Base-by-base conservation (phyloP, 2,888 invertebrate genomes). In the Harmothoe impar region DNA sequence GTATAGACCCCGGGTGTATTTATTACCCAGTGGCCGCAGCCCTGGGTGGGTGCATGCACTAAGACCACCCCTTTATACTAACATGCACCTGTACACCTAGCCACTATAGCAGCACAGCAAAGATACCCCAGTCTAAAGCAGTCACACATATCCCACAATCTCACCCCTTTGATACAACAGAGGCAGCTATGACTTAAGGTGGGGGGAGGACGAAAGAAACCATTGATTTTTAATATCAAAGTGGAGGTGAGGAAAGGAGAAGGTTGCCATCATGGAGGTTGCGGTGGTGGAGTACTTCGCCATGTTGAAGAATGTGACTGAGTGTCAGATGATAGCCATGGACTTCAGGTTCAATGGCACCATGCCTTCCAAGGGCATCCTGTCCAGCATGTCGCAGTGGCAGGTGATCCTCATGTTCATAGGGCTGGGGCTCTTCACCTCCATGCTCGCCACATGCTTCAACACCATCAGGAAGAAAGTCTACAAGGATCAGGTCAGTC, bases 351-450 rank as follows among this genome's bases (percentile, higher is more conserved):
- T 33, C 12, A 52, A 77, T 62, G 81, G 1, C 29, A 88, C 35
- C 17, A 31, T 15, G 51, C 77, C 31, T 20, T 43, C 51, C 25
- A 3, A 56, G 25, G 85, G 77, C 10, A 33, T 90, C n/a, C n/a
- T n/a, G 35, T n/a, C 91, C 25, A n/a, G 81, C 35, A 23, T 91
- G 62, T 77, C 56, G 12, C 89, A 72, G 35, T 92, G 91, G 91
- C 91, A 92, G 86, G 81, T 89, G 23, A 84, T 90, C 62, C 33
- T 92, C 84, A 90, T 92, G 54, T 92, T 94, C 81, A 62, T 94
- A 0, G 94, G 93, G 1, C 93, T 94, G 17, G 94, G 94, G 0
- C 33, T 94, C 20, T 93, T 95, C 89, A 93, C 94, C 0, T 93
- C 94, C 10, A 17, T 93, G 17, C 90, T 95, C n/a, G 94, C 95